phyloP scores from a whole-genome alignment of 2,797 vertebrate species.

The Pygocentrus nattereri region DNA sequence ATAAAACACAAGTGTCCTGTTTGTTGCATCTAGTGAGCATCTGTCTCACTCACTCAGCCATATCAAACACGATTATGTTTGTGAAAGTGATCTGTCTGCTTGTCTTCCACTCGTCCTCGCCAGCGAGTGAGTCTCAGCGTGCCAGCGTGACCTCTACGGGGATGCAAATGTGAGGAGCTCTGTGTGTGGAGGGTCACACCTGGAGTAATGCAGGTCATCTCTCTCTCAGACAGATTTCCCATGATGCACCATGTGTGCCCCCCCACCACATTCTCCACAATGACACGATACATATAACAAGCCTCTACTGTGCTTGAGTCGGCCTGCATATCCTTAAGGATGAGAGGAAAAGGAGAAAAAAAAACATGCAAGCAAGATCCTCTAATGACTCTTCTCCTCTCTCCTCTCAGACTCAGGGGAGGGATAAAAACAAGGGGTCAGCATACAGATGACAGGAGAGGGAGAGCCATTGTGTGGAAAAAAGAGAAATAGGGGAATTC shows the following conservation, averaged over 20 bases:
- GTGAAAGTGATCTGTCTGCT: slow-evolving; percentile 64
- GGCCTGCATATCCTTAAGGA: slow-evolving; percentile 46
- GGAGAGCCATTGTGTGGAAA: slow-evolving; percentile 56
- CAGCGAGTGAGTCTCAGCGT: slow-evolving; percentile 34
- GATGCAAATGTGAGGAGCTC: slow-evolving; percentile 53
- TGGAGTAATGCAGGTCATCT: slow-evolving; percentile 50
- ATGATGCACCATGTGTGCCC: slow-evolving; percentile 36
- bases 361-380: slow-evolving; percentile 45
- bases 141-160: slow-evolving; percentile 51
- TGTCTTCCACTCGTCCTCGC: slow-evolving; percentile 59
- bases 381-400: slow-evolving; percentile 49
- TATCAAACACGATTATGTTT: slow-evolving; percentile 63
- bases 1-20: slow-evolving; percentile 32
- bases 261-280: slow-evolving; percentile 32
- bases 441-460: slow-evolving; percentile 51
- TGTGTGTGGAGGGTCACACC: slow-evolving; percentile 34
- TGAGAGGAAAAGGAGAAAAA: not conserved
- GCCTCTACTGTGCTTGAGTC: slow-evolving; percentile 2
- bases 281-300: slow-evolving; percentile 42
- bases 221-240: slow-evolving; percentile 44
- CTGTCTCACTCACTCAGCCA: slow-evolving; percentile 62
- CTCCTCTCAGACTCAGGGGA: slow-evolving; percentile 51
- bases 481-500: slow-evolving; percentile 53
- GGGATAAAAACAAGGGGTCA: slow-evolving; percentile 60
- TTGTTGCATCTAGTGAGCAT: slow-evolving; percentile 57